Conservation (phyloP, 2,797 vertebrate genomes). For the Sebastes oblongus region DNA sequence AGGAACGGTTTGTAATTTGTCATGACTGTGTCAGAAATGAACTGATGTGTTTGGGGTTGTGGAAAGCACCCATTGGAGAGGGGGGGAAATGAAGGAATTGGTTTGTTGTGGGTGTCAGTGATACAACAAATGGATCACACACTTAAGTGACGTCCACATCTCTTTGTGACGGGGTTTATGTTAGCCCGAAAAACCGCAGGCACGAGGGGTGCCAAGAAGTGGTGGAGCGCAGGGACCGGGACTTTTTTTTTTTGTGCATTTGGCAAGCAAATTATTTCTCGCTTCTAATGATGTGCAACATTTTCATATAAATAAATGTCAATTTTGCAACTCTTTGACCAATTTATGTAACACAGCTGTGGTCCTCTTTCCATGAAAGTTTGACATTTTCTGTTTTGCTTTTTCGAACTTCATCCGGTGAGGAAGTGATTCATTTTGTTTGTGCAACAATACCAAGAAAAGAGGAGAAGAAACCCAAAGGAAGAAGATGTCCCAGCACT, state of each 20-base stretch:
- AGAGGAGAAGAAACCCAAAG: not conserved
- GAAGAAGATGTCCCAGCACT: not conserved
- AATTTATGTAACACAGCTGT: slow-evolving; percentile 43
- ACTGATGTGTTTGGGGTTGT: slow-evolving; percentile 69
- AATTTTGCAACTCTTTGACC: slow-evolving; percentile 8
- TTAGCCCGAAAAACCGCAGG: slow-evolving; percentile 6
- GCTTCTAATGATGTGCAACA: slow-evolving; percentile 11
- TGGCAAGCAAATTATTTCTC: not conserved
- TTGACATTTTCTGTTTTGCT: not conserved
- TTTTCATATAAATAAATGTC: slow-evolving; percentile 38
- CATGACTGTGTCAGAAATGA: slow-evolving; percentile 61
- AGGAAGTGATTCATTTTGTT: slow-evolving; percentile 13
- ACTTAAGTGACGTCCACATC: slow-evolving; percentile 18
- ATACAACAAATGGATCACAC: slow-evolving; percentile 40
- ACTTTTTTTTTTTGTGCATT: slow-evolving; percentile 1
- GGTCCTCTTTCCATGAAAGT: not conserved
- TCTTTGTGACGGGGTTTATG: slow-evolving; percentile 32
- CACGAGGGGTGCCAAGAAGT: not conserved
- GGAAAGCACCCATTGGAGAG: slow-evolving; percentile 43
- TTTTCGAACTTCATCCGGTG: not conserved
- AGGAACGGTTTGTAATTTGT: slow-evolving; percentile 68
- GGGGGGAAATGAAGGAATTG: slow-evolving; percentile 25
- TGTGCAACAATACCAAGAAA: not conserved
- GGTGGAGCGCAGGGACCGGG: not conserved
- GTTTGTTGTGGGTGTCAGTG: slow-evolving; percentile 60